These are phyloP conservation scores for Odobenus rosmarus DNA, from an alignment of 2,113 vertebrate genomes.

Conservation along the genomic window DNA sequence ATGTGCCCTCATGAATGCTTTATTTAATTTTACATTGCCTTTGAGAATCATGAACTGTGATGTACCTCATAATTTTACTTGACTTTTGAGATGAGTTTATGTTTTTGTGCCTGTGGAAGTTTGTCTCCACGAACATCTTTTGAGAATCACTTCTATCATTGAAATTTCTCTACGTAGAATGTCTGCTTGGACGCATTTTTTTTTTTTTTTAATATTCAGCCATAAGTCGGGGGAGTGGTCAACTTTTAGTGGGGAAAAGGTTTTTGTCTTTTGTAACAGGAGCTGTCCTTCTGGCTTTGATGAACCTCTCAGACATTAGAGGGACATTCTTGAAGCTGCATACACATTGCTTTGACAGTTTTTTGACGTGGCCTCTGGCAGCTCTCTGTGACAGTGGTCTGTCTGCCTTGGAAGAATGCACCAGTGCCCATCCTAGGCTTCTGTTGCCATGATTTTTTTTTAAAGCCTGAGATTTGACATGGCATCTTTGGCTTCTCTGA, in stretches of 20 bases:
- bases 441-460: background rate
- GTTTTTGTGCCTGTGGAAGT: background rate
- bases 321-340: slow-evolving; percentile 48
- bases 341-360: slow-evolving; percentile 62
- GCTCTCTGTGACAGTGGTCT: background rate
- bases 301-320: slow-evolving; percentile 43
- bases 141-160: background rate
- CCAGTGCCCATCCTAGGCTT: background rate
- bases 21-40: background rate
- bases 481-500: slow-evolving; percentile 1
- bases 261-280: background rate
- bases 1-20: background rate
- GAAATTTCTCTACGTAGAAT: background rate
- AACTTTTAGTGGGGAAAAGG: background rate
- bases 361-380: slow-evolving; percentile 59
- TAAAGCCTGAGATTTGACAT: slow-evolving; percentile 52
- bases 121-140: background rate
- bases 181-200: background rate
- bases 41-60: background rate
- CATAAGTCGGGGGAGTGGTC: background rate
- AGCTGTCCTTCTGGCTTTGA: background rate
- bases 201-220: background rate
- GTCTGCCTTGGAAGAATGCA: background rate
- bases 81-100: slow-evolving; percentile 26
- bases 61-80: slow-evolving; percentile 31